A percentile compares a stretch with the other conserved stretches of the same genome.
Evolutionary conservation across 2,888 invertebrate species (phyloP).

Genomic region (Seira sanloemensis): DNA sequence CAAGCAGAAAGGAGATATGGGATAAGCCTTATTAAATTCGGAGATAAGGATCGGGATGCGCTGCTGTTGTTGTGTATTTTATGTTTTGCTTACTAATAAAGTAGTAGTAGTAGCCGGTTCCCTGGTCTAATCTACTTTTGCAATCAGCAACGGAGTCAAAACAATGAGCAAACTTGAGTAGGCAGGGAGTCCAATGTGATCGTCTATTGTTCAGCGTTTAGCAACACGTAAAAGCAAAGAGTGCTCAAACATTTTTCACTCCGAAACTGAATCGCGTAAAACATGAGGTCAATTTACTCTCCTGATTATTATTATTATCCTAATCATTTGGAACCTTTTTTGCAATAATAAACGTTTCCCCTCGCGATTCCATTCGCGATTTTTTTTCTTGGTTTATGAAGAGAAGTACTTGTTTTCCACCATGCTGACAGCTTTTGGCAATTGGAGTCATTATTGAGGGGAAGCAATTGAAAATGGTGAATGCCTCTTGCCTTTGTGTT

Average conservation of each 20-base stretch:
- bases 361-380: neutral
- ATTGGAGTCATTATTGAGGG: neutral
- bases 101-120: slow-evolving; percentile 31
- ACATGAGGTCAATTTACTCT: slow-evolving; percentile 16
- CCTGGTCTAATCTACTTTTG: slow-evolving; percentile 39
- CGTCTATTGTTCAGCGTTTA: slow-evolving; percentile 6
- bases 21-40: slow-evolving; percentile 61
- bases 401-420: neutral
- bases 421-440: neutral
- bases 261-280: slow-evolving; percentile 16
- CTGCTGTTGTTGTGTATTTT: slow-evolving; percentile 21
- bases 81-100: slow-evolving; percentile 16
- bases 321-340: slow-evolving; percentile 13
- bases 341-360: neutral
- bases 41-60: slow-evolving; percentile 43
- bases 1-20: slow-evolving; percentile 41
- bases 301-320: slow-evolving; percentile 11
- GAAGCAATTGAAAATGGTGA: neutral
- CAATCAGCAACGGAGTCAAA: slow-evolving; percentile 36
- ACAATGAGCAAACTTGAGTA: slow-evolving; percentile 10
- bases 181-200: neutral
- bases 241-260: slow-evolving; percentile 3
- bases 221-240: slow-evolving; percentile 3
- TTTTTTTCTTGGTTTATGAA: neutral
- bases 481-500: neutral